Evolutionary conservation across 2,113 vertebrate species (phyloP).

Genomic region (Chelonoidis abingdonii): DNA sequence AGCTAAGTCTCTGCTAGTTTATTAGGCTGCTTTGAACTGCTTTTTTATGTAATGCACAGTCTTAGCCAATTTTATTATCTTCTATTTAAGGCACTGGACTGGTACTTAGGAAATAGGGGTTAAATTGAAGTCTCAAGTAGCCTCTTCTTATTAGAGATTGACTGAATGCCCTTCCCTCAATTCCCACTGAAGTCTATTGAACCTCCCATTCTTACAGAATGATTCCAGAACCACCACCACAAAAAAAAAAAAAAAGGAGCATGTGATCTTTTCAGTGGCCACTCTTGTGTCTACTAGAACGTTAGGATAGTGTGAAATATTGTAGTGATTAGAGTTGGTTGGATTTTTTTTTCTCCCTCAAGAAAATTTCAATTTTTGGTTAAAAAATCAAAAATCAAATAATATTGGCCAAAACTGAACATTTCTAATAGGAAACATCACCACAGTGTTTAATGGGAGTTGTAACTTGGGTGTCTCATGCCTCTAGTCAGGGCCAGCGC

Average conservation of each 20-base stretch:
- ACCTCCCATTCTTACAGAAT: neutral
- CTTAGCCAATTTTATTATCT: neutral
- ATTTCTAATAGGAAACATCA: neutral
- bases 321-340: neutral
- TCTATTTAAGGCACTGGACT: neutral
- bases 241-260: too few species aligned
- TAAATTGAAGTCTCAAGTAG: neutral
- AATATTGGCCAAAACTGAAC: neutral
- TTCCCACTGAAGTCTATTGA: neutral
- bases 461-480: neutral
- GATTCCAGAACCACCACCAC: neutral
- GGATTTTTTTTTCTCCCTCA: neutral
- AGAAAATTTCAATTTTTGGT: neutral
- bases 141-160: neutral
- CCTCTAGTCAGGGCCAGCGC: neutral
- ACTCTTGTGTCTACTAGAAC: neutral
- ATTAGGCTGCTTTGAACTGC: neutral
- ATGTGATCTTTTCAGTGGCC: neutral
- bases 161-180: neutral
- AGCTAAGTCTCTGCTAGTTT: neutral
- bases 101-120: accelerated
- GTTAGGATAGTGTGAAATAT: neutral
- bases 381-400: neutral
- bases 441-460: neutral
- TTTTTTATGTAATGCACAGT: neutral